Evolutionary conservation across 2,797 vertebrate genomes (phyloP).

Genomic region (Triplophysa bombifrons): DNA sequence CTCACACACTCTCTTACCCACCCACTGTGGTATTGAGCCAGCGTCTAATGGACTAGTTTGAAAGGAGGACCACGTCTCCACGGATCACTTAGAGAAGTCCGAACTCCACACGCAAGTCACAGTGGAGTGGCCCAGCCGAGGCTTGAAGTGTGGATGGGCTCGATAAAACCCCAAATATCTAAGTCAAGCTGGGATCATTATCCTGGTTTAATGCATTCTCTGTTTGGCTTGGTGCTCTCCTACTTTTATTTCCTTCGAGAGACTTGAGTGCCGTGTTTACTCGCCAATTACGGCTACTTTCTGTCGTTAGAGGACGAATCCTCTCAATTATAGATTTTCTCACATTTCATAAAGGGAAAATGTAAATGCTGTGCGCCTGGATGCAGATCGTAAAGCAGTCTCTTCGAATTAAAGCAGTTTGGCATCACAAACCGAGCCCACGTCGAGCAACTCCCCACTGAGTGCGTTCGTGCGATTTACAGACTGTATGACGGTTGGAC

Average conservation of each 20-base stretch:
- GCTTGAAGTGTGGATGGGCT: constrained; percentile 46
- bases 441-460: constrained; percentile 27
- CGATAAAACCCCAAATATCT: constrained; percentile 47
- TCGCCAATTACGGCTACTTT: constrained; percentile 37
- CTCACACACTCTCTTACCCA: constrained; percentile 21
- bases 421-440: constrained; percentile 30
- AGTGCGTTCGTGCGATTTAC: background rate
- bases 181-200: constrained; percentile 57
- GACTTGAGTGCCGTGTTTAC: constrained; percentile 46
- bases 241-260: constrained; percentile 48
- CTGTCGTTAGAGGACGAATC: constrained; percentile 25
- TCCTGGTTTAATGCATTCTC: constrained; percentile 45
- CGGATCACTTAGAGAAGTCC: constrained; percentile 32
- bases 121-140: background rate
- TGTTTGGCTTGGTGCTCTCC: constrained; percentile 41
- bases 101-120: constrained; percentile 10
- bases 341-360: constrained; percentile 40
- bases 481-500: constrained; percentile 17
- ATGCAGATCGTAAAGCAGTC: constrained; percentile 14
- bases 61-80: constrained; percentile 35
- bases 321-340: constrained; percentile 47
- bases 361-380: constrained; percentile 35
- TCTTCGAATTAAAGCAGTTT: constrained; percentile 19
- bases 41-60: constrained; percentile 51
- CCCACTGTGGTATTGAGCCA: constrained; percentile 36